A percentile compares a stretch with the other conserved stretches of the same genome.
Conservation (phyloP, 2,113 vertebrate genomes). For the Mandrillus leucophaeus region DNA sequence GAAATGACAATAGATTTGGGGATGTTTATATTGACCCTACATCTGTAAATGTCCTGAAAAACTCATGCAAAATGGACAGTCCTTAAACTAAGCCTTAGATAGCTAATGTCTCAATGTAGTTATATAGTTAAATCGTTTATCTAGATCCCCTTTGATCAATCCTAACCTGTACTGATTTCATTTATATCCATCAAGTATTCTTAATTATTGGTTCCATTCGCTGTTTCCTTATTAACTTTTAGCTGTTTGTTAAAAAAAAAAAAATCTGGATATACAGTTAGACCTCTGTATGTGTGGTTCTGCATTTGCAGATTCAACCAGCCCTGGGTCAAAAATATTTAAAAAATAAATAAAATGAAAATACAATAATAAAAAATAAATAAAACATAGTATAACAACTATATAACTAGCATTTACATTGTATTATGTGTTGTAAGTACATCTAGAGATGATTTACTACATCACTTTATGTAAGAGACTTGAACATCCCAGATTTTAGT, state of each 20-base stretch:
- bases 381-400: background rate
- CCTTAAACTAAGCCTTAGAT: background rate
- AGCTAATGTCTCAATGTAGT: background rate
- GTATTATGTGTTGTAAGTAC: background rate
- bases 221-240: background rate
- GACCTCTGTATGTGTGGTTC: background rate
- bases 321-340: background rate
- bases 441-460: background rate
- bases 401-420: background rate
- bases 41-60: background rate
- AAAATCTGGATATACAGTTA: background rate
- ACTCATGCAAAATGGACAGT: background rate
- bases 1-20: background rate
- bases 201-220: background rate
- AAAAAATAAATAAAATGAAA: background rate
- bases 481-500: background rate
- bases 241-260: background rate
- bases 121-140: background rate
- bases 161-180: background rate
- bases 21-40: accelerated
- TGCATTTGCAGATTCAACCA: background rate
- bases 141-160: background rate
- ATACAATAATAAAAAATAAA: background rate
- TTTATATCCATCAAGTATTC: background rate
- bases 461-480: background rate